Evolutionary conservation across 2,113 vertebrate species (phyloP).

Genomic region (Protobothrops flavoviridis): DNA sequence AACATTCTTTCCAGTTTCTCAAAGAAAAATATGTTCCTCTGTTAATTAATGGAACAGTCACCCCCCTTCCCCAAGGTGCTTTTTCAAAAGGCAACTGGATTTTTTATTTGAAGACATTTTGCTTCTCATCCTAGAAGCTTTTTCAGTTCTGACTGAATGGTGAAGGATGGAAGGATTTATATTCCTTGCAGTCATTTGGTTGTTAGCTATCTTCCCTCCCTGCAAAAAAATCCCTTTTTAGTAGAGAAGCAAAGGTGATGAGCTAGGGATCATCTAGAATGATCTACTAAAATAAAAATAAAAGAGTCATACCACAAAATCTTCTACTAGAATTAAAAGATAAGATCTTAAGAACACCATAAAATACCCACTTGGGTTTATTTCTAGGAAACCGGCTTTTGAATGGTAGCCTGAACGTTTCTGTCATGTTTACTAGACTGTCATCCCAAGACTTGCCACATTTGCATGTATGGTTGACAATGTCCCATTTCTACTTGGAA

Average conservation of each 20-base stretch:
- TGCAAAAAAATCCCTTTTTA: neutral
- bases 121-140: neutral
- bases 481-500: neutral
- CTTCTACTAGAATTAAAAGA: neutral
- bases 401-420: neutral
- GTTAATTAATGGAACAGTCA: constrained; percentile 3
- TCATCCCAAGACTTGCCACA: neutral
- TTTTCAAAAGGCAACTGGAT: neutral
- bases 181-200: neutral
- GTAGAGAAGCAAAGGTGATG: constrained; percentile 16
- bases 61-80: neutral
- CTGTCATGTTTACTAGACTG: neutral
- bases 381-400: neutral
- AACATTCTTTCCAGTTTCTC: constrained; percentile 18
- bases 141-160: neutral
- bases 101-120: neutral
- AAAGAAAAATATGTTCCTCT: constrained; percentile 11
- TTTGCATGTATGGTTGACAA: neutral
- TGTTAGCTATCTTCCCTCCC: neutral
- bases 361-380: neutral
- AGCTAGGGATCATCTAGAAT: neutral
- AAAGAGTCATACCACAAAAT: neutral
- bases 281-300: neutral
- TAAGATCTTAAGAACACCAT: neutral
- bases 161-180: neutral